Evolutionary conservation across 2,797 vertebrate species (phyloP).

Genomic region (Triplophysa bombifrons): DNA sequence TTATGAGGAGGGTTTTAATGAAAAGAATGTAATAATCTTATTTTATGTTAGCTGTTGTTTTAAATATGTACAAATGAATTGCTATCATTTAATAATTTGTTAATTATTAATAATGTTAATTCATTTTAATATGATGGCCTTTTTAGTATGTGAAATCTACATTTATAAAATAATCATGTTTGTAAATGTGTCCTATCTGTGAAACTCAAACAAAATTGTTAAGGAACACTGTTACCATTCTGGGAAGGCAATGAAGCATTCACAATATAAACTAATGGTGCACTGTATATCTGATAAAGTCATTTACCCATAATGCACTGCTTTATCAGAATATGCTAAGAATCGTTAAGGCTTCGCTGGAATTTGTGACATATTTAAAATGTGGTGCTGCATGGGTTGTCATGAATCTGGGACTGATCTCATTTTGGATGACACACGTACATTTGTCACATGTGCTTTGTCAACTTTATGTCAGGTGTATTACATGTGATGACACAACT

Average conservation of each 20-base stretch:
- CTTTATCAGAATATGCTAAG: neutral
- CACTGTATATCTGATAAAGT: neutral
- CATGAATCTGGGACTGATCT: neutral
- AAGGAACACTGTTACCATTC: neutral
- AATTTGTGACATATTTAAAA: slow-evolving; percentile 15
- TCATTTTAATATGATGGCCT: neutral
- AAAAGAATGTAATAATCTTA: neutral
- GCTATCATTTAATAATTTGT: neutral
- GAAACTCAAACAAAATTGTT: neutral
- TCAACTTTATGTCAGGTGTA: no score
- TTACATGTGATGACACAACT: neutral
- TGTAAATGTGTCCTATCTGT: neutral
- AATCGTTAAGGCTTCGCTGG: slow-evolving; percentile 15
- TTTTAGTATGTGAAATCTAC: slow-evolving; percentile 3
- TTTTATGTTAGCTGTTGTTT: slow-evolving; percentile 1
- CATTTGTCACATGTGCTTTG: neutral
- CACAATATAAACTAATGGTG: neutral
- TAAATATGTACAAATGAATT: slow-evolving; percentile 5
- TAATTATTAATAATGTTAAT: no score
- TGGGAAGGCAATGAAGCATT: neutral
- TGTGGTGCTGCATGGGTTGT: neutral
- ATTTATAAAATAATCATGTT: neutral
- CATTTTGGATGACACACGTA: neutral
- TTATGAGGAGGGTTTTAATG: slow-evolving; percentile 3
- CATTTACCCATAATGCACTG: neutral